Conservation (phyloP, 2,888 invertebrate species). For the Metacarcinus magister region DNA sequence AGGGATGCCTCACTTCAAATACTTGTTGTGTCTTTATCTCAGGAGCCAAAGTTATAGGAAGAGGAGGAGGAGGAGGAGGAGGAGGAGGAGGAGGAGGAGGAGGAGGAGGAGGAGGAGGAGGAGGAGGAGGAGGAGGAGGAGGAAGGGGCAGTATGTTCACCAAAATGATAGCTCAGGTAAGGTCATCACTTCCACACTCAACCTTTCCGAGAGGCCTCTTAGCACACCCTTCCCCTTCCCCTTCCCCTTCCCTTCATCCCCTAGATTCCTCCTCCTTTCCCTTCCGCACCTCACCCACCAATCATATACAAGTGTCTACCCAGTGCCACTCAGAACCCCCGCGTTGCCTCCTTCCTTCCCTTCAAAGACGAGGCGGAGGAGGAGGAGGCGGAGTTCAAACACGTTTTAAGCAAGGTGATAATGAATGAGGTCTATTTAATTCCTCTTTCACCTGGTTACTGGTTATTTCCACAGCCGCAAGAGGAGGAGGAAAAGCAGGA, state of each 20-base stretch:
- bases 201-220: not conserved
- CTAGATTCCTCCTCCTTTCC: not conserved
- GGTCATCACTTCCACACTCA: not conserved
- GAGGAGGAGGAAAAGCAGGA: not conserved
- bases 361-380: not conserved
- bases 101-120: not conserved
- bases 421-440: slow-evolving; percentile 22
- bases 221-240: not conserved
- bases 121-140: not conserved
- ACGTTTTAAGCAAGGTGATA: not conserved
- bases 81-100: not conserved
- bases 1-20: not conserved
- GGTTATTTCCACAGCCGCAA: slow-evolving; percentile 10
- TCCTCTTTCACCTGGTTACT: slow-evolving; percentile 19
- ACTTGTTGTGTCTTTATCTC: slow-evolving; percentile 21
- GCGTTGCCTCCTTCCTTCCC: not conserved
- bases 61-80: not conserved
- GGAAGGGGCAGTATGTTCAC: not conserved
- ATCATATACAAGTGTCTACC: not conserved
- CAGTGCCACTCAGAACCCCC: not conserved
- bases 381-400: slow-evolving; percentile 43
- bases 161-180: not conserved
- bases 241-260: not conserved
- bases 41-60: not conserved
- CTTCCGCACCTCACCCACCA: not conserved